Evolutionary conservation across 2,888 invertebrate species (phyloP).

Genomic region (Altica lythri): DNA sequence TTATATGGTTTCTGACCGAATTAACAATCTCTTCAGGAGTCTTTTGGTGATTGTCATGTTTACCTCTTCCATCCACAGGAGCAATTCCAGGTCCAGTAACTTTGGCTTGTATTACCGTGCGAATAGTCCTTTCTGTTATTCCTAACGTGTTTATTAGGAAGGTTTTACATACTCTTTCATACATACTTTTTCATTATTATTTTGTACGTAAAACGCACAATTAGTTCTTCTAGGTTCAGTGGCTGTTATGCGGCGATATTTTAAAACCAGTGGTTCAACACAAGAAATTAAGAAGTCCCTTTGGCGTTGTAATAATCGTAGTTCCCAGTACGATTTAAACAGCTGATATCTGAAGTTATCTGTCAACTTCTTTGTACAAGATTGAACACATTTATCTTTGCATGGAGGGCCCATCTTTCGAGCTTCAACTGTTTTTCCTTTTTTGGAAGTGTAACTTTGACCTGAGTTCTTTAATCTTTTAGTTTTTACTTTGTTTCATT

Average conservation of each 20-base stretch:
- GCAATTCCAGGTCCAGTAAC: conserved; percentile 35
- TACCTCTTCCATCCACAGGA: conserved; percentile 40
- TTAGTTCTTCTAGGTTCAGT: conserved; percentile 19
- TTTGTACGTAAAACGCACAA: conserved; percentile 22
- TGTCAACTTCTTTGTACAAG: not conserved
- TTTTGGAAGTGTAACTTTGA: conserved; percentile 2
- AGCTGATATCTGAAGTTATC: not conserved
- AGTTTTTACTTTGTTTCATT: conserved; percentile 3
- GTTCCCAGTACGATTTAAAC: not conserved
- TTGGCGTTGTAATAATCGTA: not conserved
- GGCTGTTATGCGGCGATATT: not conserved
- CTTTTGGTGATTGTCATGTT: conserved; percentile 40
- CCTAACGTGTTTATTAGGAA: conserved; percentile 41
- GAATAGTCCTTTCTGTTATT: conserved; percentile 37
- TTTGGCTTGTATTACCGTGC: conserved; percentile 29
- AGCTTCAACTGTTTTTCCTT: not conserved
- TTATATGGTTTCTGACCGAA: no score
- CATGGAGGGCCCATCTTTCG: conserved; percentile 11
- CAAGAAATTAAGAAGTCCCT: not conserved
- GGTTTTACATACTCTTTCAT: conserved; percentile 35
- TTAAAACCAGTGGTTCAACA: no score
- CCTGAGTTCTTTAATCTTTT: conserved; percentile 17
- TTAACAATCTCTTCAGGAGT: no score
- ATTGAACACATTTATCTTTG: conserved; percentile 3
- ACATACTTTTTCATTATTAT: conserved; percentile 20